Conservation (phyloP, 2,113 vertebrate species). For the Eolophus roseicapilla region DNA sequence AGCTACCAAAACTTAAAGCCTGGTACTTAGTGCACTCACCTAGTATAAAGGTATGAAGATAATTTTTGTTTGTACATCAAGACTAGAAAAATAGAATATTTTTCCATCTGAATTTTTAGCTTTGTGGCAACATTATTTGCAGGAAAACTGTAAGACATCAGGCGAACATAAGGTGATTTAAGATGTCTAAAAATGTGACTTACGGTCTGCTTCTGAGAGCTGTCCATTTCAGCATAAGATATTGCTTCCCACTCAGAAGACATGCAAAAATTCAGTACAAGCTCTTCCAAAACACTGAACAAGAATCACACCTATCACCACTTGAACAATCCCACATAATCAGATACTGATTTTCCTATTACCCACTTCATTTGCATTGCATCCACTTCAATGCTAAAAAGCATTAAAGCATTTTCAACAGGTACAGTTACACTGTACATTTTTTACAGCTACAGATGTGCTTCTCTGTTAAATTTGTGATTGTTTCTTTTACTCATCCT, state of each 20-base stretch:
- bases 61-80: neutral
- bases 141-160: neutral
- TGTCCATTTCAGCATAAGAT: neutral
- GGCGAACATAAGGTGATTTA: neutral
- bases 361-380: neutral
- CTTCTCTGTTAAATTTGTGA: neutral
- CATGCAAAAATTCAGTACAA: neutral
- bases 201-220: neutral
- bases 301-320: neutral
- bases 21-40: neutral
- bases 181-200: neutral
- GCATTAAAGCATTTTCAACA: neutral
- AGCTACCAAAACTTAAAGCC: neutral
- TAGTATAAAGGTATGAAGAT: accelerated
- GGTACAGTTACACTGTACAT: neutral
- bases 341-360: neutral
- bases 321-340: neutral
- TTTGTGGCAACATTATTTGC: neutral
- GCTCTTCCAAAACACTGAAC: neutral
- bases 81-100: neutral
- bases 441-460: neutral
- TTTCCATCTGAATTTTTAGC: neutral
- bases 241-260: neutral
- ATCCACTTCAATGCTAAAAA: neutral
- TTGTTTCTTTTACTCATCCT: neutral